phyloP scores from a whole-genome alignment of 1,140 invertebrate species.

The Sycobia sp. region DNA sequence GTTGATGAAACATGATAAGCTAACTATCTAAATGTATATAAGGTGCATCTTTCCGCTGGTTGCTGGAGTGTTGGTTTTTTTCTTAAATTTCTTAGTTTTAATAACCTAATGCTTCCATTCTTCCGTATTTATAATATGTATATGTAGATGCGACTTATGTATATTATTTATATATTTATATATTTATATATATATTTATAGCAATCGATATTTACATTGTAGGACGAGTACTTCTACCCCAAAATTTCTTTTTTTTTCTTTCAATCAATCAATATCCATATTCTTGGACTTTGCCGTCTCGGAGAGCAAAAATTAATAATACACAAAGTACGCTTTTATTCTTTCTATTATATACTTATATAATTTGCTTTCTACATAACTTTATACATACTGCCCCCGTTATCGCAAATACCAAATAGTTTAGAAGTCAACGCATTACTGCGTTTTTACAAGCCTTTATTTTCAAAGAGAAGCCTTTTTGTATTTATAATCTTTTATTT shows the following conservation, averaged over 20 bases:
- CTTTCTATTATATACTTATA: slow-evolving; percentile 30
- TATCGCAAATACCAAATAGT: slow-evolving; percentile 26
- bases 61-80: slow-evolving; percentile 46
- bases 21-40: slow-evolving; percentile 54
- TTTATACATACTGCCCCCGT: slow-evolving; percentile 47
- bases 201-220: slow-evolving; percentile 43
- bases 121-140: slow-evolving; percentile 53
- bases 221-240: slow-evolving; percentile 35
- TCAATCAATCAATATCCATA: slow-evolving; percentile 14
- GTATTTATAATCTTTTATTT: slow-evolving; percentile 33
- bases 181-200: slow-evolving; percentile 46
- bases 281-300: slow-evolving; percentile 18
- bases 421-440: slow-evolving; percentile 26
- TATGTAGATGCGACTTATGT: slow-evolving; percentile 40
- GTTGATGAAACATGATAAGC: slow-evolving; percentile 43
- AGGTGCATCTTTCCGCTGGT: slow-evolving; percentile 40
- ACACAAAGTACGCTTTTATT: slow-evolving; percentile 49
- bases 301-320: slow-evolving; percentile 46
- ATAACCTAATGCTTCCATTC: slow-evolving; percentile 27
- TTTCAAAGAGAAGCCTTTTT: slow-evolving; percentile 36
- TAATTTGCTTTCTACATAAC: slow-evolving; percentile 42
- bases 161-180: slow-evolving; percentile 49
- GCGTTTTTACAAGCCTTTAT: slow-evolving; percentile 18
- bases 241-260: too few species aligned
- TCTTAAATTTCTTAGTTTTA: slow-evolving; percentile 26